Base-by-base conservation (phyloP, 2,888 invertebrate genomes). In the Chrysotoxum bicinctum region DNA sequence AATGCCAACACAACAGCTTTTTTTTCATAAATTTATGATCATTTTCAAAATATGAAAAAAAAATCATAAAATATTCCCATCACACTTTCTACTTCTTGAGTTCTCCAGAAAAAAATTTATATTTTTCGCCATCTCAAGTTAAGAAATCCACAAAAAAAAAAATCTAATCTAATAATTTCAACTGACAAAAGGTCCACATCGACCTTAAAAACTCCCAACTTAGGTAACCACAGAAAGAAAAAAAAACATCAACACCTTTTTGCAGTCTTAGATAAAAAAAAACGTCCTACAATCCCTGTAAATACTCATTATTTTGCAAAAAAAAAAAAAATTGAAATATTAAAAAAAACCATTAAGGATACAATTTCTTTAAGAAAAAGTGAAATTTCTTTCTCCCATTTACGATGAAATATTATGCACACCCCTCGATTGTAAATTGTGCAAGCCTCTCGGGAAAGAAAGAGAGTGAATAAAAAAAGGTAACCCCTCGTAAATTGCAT, bases 401-500 rank as follows among this genome's bases (percentile, higher is more conserved):
- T 26, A 10, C n/a, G 56, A 56, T 56, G 75, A 70, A 79, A 75
- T 40, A 40, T 35, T n/a, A 56, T 75, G 79, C 43, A 76, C 81
- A 85, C 73, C 85, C 85, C 76, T 77, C 69, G 16, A 14, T 69
- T 30, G 40, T 58, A 73, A 80, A 80, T 73, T 80, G 78, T 69
- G 32, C 72, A 76, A 75, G 76, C 85, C 85, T 64, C 62, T 74
- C 35, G 1, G 14, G 56, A 56, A 14, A 19, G 37, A 12, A 14
- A 2, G 35, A 37, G 58, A 37, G 21, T 58, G 58, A 58, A 35
- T 16, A 30, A 45, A 64, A 35, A 66, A 66, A 32, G 19, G 50
- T 12, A 66, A 58, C 81, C 81, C 69, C 72, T 85, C 73, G 70
- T 85, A 81, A 81, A 85, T 85, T 85, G 43, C 64, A 85, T 69